Conservation (phyloP, 92 coral and sea anemone genomes). For the Epizoanthus rinbou region DNA sequence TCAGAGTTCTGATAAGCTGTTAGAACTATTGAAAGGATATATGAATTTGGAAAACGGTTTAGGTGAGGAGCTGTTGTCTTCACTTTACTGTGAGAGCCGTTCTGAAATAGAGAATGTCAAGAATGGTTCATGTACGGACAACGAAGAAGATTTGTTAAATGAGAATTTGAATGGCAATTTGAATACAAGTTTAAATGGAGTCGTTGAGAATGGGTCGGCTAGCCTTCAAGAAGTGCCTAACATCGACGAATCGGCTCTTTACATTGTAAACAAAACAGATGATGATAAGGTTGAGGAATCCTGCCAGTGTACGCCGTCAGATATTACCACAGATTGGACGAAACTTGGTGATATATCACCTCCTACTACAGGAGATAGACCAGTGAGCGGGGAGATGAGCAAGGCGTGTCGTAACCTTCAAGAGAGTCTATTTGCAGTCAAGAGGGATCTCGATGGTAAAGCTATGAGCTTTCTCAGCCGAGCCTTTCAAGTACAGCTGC, state of each 20-base stretch:
- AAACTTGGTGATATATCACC: background rate
- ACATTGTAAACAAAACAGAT: conserved; percentile 73
- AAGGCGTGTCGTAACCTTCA: conserved; percentile 18
- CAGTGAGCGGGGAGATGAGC: conserved; percentile 46
- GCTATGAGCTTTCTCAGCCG: conserved; percentile 2
- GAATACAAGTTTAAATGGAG: background rate
- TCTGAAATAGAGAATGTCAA: conserved; percentile 24
- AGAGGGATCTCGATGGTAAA: conserved; percentile 27
- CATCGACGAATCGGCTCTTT: conserved; percentile 39
- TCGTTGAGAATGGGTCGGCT: background rate
- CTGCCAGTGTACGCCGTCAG: background rate
- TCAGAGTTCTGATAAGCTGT: conserved; percentile 70
- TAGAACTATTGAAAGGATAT: conserved; percentile 73
- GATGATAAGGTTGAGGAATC: conserved; percentile 81
- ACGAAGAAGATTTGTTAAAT: background rate
- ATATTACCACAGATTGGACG: background rate
- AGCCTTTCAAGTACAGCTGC: background rate
- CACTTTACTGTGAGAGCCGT: background rate
- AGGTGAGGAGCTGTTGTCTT: conserved; percentile 38
- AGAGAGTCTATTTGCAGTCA: conserved; percentile 18
- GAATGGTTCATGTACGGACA: conserved; percentile 22
- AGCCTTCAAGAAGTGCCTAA: background rate
- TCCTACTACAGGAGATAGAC: background rate
- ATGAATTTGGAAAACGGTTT: conserved; percentile 55
- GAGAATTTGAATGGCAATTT: background rate